Base-by-base conservation (phyloP, 2,888 invertebrate species). In the Papilio gigon region DNA sequence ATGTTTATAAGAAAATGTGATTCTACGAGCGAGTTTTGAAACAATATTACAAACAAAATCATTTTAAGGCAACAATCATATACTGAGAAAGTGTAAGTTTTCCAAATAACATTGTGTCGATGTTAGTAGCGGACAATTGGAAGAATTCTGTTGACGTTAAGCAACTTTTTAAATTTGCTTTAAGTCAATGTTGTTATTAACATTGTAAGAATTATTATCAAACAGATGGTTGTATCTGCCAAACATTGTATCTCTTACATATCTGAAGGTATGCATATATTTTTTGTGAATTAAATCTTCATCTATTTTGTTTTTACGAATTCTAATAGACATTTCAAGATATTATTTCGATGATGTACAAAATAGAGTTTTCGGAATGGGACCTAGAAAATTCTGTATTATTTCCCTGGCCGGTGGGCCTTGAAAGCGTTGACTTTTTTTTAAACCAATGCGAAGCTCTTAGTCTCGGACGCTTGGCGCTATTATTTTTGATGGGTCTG, bases 1-100 rank as follows among this genome's bases (percentile, higher is more conserved):
- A 87, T 88, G 85, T 85, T 85, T 83, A 86, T 84, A 84, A 82
- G 87, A 87, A 86, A 86, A 84, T 83, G 81, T 79, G 82, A 85
- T 84, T 84, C 76, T 76, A 75, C 78, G 84, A 81, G 80, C 75
- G 77, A 78, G 84, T 84, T 84, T 84, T 83, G 83, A 84, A 84
- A 65, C 65, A 65, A 65, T 65, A 84, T 85, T 80, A 75, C 76
- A 75, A 74, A 75, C 77, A 77, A 77, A 77, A 73, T 73, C 73
- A 74, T 72, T 73, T 73, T 60, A 72, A 71, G 73, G 70, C 76
- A 75, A 78, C 76, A 76, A 73, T 70, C 68, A 70, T 68, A 71
- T 74, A 73, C 74, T 71, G 68, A 69, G 75, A 79, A 77, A 74
- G 77, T 74, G 71, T 70, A 71, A 74, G 84, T 87, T 89, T 88